Conservation (phyloP, 2,888 invertebrate species). For the Catocala sponsa region DNA sequence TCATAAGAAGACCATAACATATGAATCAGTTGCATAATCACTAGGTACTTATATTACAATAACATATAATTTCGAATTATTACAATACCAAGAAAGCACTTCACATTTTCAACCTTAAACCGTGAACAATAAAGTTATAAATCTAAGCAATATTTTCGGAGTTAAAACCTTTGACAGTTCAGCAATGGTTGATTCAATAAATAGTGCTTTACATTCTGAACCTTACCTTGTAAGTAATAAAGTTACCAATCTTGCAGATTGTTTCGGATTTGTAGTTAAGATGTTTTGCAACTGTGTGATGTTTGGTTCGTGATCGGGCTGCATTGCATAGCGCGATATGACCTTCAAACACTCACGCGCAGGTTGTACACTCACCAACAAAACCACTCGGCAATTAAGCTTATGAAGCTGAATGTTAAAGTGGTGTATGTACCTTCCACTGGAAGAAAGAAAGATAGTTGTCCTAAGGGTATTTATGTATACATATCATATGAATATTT, state of each 20-base stretch:
- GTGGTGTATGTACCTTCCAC: too few species aligned
- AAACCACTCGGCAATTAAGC: slow-evolving; percentile 35
- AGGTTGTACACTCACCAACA: slow-evolving; percentile 56
- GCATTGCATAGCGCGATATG: slow-evolving; percentile 79
- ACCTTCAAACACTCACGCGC: slow-evolving; percentile 80
- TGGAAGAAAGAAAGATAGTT: too few species aligned
- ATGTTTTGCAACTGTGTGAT: slow-evolving; percentile 45
- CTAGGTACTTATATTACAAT: slow-evolving; percentile 55
- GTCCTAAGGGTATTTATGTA: too few species aligned
- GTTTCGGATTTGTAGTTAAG: slow-evolving; percentile 27
- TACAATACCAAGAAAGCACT: background rate
- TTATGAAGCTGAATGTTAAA: too few species aligned
- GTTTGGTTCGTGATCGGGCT: slow-evolving; percentile 74
- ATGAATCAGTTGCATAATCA: slow-evolving; percentile 60
- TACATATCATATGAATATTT: too few species aligned
- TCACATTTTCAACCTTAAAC: background rate
- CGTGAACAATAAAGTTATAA: slow-evolving; percentile 16
- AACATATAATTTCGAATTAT: slow-evolving; percentile 47
- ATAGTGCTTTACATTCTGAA: background rate
- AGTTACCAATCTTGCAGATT: background rate
- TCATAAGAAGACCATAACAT: slow-evolving; percentile 22
- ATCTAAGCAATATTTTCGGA: background rate
- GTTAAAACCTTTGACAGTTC: too few species aligned
- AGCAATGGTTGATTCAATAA: too few species aligned
- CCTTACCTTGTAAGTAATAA: background rate